Base-by-base conservation (phyloP, 2,797 vertebrate genomes). In the Diplodus puntazzo region DNA sequence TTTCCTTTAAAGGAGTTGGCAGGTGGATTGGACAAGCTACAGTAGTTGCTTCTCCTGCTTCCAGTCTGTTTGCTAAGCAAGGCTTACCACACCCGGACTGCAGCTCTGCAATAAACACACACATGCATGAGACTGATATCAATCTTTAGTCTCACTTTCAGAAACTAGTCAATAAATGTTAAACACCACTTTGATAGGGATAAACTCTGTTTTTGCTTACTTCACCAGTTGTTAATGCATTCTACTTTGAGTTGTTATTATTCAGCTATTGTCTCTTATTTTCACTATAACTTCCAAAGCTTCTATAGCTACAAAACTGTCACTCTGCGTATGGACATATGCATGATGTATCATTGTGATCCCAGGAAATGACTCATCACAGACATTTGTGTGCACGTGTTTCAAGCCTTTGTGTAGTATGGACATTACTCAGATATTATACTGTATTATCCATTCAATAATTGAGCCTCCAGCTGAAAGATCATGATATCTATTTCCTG, bases 401-500 rank as follows among this genome's bases (percentile, higher is more conserved):
- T 75, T 83, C 52, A 46, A 49, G 71, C 62, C 73, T 85, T 73
- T 85, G 81, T 86, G 21, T 45, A 55, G 66, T 49, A 25, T 12
- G 52, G n/a, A 73, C 59, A 69, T 78, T 69, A 81, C 79, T 82
- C 74, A 71, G 68, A 82, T 73, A 77, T 83, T 76, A 82, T 57
- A 57, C 46, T 48, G n/a, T 69, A 79, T 83, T 81, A 82, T 86
- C 46, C 17, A 39, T 42, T 77, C 53, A 73, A 58, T 86, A 69
- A 82, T 61, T 81, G 70, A 79, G 73, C 46, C 55, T 67, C 49
- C 65, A 59, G 67, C 70, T 82, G 59, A 89, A 74, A 80, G 78
- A 86, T 81, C 77, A 84, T 70, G 21, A 60, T 70, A 64, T 82
- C 70, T 58, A 21, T 77, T 89, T 88, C 81, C 88, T 83, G 77